Evolutionary conservation across 2,797 vertebrate genomes (phyloP).

Genomic region (Rhodeus uyekii): DNA sequence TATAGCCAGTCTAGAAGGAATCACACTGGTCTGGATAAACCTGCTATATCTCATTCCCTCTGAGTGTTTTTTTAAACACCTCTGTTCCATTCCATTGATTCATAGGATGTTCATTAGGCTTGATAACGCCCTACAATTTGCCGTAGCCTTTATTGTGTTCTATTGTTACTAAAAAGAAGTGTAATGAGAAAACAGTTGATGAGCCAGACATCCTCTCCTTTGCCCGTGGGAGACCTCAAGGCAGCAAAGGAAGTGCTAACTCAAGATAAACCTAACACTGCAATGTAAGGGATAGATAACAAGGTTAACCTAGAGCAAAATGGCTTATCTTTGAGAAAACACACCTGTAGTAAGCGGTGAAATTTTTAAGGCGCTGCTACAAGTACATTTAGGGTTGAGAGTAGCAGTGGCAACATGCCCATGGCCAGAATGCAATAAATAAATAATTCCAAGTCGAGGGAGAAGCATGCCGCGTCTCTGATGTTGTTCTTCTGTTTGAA

Average conservation of each 20-base stretch:
- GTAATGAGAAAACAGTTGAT: slow-evolving; percentile 57
- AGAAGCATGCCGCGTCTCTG: slow-evolving; percentile 21
- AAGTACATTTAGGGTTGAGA: slow-evolving; percentile 50
- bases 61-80: background rate
- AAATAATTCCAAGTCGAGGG: slow-evolving; percentile 51
- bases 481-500: slow-evolving; percentile 48
- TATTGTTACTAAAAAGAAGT: slow-evolving; percentile 44
- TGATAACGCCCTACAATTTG: background rate
- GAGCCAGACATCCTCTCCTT: slow-evolving; percentile 43
- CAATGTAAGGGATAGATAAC: slow-evolving; percentile 55
- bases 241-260: slow-evolving; percentile 58
- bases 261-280: slow-evolving; percentile 59
- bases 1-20: background rate
- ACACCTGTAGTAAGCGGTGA: slow-evolving; percentile 52
- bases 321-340: slow-evolving; percentile 57
- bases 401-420: slow-evolving; percentile 46
- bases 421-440: slow-evolving; percentile 54
- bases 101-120: slow-evolving; percentile 3
- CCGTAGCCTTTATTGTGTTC: slow-evolving; percentile 13
- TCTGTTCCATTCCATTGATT: slow-evolving; percentile 11
- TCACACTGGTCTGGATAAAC: background rate
- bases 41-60: slow-evolving; percentile 1
- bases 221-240: slow-evolving; percentile 47
- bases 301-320: slow-evolving; percentile 61
- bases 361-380: slow-evolving; percentile 52